These are phyloP conservation scores for Magallana angulata DNA, from an alignment of 1,140 invertebrate genomes.

Conservation along the genomic window DNA sequence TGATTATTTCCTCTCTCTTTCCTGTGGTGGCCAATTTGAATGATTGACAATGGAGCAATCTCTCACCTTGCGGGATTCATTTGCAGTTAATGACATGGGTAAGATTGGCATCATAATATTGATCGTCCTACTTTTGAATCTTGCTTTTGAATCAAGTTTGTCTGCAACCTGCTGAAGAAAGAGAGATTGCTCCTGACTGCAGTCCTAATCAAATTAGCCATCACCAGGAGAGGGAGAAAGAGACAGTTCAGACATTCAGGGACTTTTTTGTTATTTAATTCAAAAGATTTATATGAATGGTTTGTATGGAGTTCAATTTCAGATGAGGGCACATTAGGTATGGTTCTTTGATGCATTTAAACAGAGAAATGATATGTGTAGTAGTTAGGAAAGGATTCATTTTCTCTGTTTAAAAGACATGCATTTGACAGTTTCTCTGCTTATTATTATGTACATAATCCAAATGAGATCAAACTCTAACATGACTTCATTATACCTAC, in stretches of 20 bases:
- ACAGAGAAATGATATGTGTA: conserved; percentile 31
- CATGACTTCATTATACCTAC: conserved; percentile 33
- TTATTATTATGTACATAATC: conserved; percentile 33
- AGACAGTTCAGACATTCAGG: conserved; percentile 22
- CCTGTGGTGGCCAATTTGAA: conserved; percentile 3
- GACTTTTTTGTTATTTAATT: conserved; percentile 26
- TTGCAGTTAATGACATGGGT: neutral
- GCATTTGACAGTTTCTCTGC: conserved; percentile 26
- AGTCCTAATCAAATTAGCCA: conserved; percentile 9
- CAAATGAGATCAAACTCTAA: conserved; percentile 38
- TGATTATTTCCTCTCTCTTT: neutral
- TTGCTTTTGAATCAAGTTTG: neutral
- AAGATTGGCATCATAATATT: neutral
- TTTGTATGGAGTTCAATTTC: conserved; percentile 34
- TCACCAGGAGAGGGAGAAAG: neutral
- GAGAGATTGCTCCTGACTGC: neutral
- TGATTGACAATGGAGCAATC: conserved; percentile 1
- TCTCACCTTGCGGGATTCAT: conserved; percentile 11
- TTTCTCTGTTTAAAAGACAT: conserved; percentile 34
- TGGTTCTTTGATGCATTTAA: conserved; percentile 31
- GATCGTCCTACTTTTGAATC: neutral
- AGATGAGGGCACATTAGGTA: conserved; percentile 16
- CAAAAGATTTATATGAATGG: conserved; percentile 27
- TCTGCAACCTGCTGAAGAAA: neutral
- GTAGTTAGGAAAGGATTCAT: conserved; percentile 24